Evolutionary conservation across 2,888 invertebrate species (phyloP), one percentile per base, ranked within the genome.

Genomic region (Micropterix aruncella): DNA sequence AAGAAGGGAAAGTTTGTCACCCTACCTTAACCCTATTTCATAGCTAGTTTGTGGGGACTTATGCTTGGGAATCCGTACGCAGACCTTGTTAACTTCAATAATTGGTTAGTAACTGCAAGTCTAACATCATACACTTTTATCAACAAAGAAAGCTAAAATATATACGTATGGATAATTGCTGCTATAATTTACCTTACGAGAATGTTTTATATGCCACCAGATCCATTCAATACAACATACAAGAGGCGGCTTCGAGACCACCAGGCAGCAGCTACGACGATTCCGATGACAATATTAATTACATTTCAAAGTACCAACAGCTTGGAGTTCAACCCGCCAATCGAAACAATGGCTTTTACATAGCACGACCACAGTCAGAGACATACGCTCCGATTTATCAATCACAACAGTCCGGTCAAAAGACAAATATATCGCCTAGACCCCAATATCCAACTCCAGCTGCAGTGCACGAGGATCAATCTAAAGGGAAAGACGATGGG

Each of bases 191-290:
- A n/a, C n/a, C n/a, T n/a, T n/a, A n/a, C n/a, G n/a, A n/a, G n/a
- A n/a, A n/a, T n/a, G n/a, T n/a, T 38, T 46, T 39, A 19, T 19
- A 45, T 44, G 17, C 18, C 56, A 56, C 43, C 49, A 71, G 71
- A 52, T 60, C 71, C 19, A 59, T 71, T 36, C 70, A 71, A 46
- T 66, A 66, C 46, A 71, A 71, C 50, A 56, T 71, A 48, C 70
- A 70, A 1, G 70, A 70, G 57, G 71, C 71, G 56, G 62, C 67
- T 3, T 67, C 61, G 52, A 64, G 59, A 41, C 66, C 68, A 40
- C 60, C 65, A 5, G 5, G n/a, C n/a, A n/a, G n/a, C n/a, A n/a
- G n/a, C n/a, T n/a, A 38, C 14, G 4, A 38, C 7, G n/a, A 38
- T 14, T 14, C 38, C 14, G n/a, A 15, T 5, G 16, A 38, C n/a